phyloP scores from a whole-genome alignment of 2,888 invertebrate species.

The Ptychoptera albimana region DNA sequence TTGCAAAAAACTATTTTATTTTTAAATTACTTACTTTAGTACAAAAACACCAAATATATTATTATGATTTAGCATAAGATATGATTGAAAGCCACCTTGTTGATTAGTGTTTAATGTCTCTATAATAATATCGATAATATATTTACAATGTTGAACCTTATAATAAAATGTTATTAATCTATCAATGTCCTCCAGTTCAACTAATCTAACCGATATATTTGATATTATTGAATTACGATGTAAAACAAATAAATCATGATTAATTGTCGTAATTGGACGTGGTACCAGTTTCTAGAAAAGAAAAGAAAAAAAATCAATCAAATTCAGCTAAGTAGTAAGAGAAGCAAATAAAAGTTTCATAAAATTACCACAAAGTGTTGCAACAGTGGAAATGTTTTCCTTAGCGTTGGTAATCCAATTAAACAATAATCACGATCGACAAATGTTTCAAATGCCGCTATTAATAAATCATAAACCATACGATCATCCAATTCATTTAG shows the following conservation, averaged over 20 bases:
- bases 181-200: too few relatives aligned
- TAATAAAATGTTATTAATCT: too few relatives aligned
- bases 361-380: slow-evolving; percentile 8
- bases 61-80: too few relatives aligned
- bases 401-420: slow-evolving; percentile 13
- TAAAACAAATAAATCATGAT: slow-evolving; percentile 9
- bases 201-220: too few relatives aligned
- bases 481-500: slow-evolving; percentile 36
- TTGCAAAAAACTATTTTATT: too few relatives aligned
- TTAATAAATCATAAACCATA: slow-evolving; percentile 37
- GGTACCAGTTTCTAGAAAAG: slow-evolving; percentile 5
- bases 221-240: slow-evolving; percentile 6
- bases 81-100: too few relatives aligned
- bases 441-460: slow-evolving; percentile 49
- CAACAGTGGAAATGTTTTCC: background rate
- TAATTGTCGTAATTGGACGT: background rate
- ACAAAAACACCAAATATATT: too few relatives aligned
- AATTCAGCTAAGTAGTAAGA: too few relatives aligned
- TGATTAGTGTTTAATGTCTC: too few relatives aligned
- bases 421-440: slow-evolving; percentile 40
- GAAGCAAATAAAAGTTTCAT: background rate
- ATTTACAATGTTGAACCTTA: too few relatives aligned
- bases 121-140: too few relatives aligned
- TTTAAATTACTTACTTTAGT: too few relatives aligned
- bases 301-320: background rate